Evolutionary conservation across 2,888 invertebrate genomes (phyloP).

Genomic region (Mesoligia furuncula): DNA sequence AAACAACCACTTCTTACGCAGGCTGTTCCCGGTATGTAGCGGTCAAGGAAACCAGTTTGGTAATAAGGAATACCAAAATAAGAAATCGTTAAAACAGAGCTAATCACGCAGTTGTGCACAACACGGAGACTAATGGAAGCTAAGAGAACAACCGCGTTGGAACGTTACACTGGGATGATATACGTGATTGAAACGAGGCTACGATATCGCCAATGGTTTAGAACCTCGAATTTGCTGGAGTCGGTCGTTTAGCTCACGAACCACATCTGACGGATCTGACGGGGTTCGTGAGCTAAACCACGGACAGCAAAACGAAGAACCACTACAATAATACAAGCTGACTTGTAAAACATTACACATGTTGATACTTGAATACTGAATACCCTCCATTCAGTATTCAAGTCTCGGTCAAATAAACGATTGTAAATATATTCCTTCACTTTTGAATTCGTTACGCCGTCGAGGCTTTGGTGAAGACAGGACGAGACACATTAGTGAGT

Average conservation of each 20-base stretch:
- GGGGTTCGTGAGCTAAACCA: too few relatives aligned
- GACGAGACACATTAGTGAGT: not conserved
- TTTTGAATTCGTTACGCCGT: not conserved
- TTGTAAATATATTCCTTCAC: not conserved
- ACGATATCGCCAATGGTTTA: conserved; percentile 11
- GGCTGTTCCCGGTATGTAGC: conserved; percentile 14
- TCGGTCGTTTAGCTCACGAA: not conserved
- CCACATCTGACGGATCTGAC: too few relatives aligned
- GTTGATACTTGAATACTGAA: too few relatives aligned
- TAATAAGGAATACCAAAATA: conserved; percentile 9
- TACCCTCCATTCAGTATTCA: not conserved
- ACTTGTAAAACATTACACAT: not conserved
- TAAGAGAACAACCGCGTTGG: not conserved
- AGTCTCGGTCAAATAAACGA: not conserved
- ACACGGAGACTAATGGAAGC: conserved; percentile 1
- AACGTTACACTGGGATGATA: conserved; percentile 4
- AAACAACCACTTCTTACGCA: conserved; percentile 44
- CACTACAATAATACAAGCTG: not conserved
- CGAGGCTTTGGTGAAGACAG: not conserved
- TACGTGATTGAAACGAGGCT: conserved; percentile 16
- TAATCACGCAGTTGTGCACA: conserved; percentile 13
- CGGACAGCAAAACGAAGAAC: not conserved
- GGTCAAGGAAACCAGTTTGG: conserved; percentile 9
- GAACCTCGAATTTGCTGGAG: not conserved
- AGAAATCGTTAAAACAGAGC: not conserved